These are phyloP conservation scores for Echinops telfairi DNA, from an alignment of 2,113 vertebrate genomes.

Conservation along the genomic window DNA sequence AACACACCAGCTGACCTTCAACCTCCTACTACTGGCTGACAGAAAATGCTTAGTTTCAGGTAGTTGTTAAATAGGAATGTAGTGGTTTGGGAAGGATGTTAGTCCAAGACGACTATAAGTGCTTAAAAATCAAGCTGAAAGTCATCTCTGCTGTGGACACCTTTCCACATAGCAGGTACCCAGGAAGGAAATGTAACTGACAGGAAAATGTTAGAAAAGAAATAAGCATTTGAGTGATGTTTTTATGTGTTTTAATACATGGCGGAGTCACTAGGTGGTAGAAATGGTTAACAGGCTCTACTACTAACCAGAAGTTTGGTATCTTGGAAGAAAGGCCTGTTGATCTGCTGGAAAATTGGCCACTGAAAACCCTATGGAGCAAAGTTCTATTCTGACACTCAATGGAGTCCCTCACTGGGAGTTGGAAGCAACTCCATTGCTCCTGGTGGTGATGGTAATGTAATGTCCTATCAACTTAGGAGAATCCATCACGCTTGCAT, in stretches of 20 bases:
- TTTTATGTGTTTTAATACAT: not conserved
- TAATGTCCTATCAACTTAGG: not conserved
- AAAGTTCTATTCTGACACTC: not conserved
- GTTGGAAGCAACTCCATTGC: not conserved
- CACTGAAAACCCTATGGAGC: not conserved
- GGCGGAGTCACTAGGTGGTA: too few species aligned
- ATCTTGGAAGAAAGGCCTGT: not conserved
- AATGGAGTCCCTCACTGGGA: not conserved
- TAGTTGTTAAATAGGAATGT: not conserved
- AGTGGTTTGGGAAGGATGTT: not conserved
- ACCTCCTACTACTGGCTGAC: not conserved
- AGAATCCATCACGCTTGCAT: not conserved
- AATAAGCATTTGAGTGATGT: not conserved
- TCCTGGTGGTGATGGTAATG: not conserved
- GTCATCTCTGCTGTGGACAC: not conserved
- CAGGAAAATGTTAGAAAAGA: slow-evolving; percentile 13
- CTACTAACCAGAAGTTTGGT: not conserved
- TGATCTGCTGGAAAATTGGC: not conserved
- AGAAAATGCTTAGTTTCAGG: not conserved
- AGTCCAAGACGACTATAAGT: not conserved
- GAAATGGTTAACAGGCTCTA: too few species aligned
- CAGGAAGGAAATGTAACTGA: not conserved
- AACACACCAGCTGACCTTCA: not conserved
- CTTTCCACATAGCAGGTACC: not conserved
- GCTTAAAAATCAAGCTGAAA: not conserved